Evolutionary conservation across 2,113 vertebrate species (phyloP).

Genomic region (Dromiciops gliroides): DNA sequence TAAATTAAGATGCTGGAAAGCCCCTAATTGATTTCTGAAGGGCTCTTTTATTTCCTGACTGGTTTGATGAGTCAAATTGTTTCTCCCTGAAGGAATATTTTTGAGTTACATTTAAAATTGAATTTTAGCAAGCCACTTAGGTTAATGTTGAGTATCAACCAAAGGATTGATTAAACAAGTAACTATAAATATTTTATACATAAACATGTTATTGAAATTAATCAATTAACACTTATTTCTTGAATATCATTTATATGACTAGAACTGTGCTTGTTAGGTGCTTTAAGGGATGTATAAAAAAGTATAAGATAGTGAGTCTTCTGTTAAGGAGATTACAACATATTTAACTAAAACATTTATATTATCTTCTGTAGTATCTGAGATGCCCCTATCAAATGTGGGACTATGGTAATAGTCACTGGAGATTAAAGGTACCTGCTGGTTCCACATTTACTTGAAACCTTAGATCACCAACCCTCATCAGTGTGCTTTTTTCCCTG

Average conservation of each 20-base stretch:
- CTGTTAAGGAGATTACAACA: not conserved
- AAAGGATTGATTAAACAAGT: not conserved
- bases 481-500: not conserved
- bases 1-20: not conserved
- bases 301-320: not conserved
- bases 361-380: not conserved
- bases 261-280: not conserved
- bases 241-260: not conserved
- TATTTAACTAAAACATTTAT: not conserved
- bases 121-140: not conserved
- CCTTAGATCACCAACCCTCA: not conserved
- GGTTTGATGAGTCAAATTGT: not conserved
- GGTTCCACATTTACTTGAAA: not conserved
- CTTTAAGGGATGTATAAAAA: not conserved
- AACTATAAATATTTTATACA: not conserved
- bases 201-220: not conserved
- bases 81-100: not conserved
- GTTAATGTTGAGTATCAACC: not conserved
- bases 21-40: not conserved
- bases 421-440: not conserved
- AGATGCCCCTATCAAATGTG: not conserved
- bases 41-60: not conserved
- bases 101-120: not conserved
- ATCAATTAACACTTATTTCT: not conserved
- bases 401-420: not conserved